phyloP scores from a whole-genome alignment of 2,797 vertebrate species.

The Cryptoprocta ferox region DNA sequence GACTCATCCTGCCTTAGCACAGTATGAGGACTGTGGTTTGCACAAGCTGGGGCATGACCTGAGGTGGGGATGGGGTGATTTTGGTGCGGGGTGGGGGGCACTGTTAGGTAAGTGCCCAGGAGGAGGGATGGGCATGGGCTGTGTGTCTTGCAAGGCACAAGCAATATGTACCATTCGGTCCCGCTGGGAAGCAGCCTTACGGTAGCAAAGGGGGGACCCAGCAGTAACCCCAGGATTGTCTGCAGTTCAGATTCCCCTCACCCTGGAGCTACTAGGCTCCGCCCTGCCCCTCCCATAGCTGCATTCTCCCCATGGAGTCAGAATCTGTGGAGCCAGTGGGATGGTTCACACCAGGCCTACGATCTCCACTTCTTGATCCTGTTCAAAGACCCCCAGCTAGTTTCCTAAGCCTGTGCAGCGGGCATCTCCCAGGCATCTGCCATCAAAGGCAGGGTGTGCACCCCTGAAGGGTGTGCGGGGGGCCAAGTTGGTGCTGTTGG shows the following conservation, averaged over 20 bases:
- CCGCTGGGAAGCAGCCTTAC: background rate
- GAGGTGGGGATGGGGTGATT: background rate
- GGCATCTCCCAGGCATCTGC: background rate
- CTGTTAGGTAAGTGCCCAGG: background rate
- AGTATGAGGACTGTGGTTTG: constrained; percentile 55
- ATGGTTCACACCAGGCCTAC: background rate
- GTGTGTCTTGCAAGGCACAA: background rate
- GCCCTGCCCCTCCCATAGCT: too few species aligned
- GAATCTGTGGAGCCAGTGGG: background rate
- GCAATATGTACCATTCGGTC: background rate
- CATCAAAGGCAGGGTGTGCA: background rate
- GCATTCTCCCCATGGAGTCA: background rate
- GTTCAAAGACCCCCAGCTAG: background rate
- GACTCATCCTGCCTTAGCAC: constrained; percentile 49
- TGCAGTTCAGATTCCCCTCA: background rate
- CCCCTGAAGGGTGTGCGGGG: too few species aligned
- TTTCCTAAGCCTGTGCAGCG: background rate
- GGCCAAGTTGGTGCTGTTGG: background rate
- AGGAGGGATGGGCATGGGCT: background rate
- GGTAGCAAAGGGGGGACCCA: background rate
- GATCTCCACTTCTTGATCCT: background rate
- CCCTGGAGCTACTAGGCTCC: background rate
- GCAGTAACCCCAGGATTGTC: background rate
- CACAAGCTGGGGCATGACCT: constrained; percentile 27
- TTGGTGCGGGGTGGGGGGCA: background rate